phyloP scores from a whole-genome alignment of 2,113 vertebrate genomes.

The Myanophis thanlyinensis region DNA sequence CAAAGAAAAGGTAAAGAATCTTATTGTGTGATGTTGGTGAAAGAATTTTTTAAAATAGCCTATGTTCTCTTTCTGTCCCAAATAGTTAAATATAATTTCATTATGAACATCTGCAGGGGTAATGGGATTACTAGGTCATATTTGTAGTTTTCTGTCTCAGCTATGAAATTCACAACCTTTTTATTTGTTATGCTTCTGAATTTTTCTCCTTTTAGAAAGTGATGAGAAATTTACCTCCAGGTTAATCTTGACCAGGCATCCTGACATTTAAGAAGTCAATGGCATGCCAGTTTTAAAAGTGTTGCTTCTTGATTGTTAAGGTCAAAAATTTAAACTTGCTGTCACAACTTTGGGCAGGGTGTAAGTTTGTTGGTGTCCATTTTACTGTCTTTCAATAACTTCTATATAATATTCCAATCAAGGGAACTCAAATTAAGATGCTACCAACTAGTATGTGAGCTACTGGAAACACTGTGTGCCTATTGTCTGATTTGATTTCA shows the following conservation, averaged over 20 bases:
- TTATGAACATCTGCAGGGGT: background rate
- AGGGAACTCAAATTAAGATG: background rate
- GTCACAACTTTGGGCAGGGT: background rate
- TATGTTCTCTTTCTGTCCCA: background rate
- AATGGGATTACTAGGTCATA: background rate
- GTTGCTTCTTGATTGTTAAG: background rate
- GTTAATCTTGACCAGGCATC: background rate
- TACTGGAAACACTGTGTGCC: background rate
- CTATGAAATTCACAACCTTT: background rate
- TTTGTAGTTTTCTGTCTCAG: background rate
- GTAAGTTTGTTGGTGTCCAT: background rate
- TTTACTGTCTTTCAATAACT: background rate
- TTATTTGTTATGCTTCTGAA: background rate
- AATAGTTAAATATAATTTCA: background rate
- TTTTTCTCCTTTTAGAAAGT: background rate
- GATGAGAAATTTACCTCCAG: background rate
- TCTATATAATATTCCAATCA: background rate
- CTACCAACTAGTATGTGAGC: background rate
- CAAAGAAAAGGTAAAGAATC: accelerated
- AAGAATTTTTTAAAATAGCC: background rate
- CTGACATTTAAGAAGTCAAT: background rate
- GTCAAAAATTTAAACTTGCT: background rate
- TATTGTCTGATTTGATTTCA: background rate
- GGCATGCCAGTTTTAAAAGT: background rate
- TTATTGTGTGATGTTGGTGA: background rate